Base-by-base conservation (phyloP, 2,888 invertebrate species). In the Mesochorus sp. region DNA sequence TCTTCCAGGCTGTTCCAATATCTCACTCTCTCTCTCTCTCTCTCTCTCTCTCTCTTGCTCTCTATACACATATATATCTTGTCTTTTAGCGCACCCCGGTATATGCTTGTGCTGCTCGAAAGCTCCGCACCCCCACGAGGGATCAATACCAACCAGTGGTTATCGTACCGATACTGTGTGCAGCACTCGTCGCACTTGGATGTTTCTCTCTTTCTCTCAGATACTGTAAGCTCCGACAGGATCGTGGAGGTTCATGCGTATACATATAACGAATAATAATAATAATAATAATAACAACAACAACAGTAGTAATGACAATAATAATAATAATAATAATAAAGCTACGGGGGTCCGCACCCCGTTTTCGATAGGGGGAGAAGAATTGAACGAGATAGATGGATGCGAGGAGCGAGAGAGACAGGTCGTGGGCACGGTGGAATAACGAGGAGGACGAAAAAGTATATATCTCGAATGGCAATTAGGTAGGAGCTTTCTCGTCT, bases 81-180 rank as follows among this genome's bases (percentile, higher is more conserved):
- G 31, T 76, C 68, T 71, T 73, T 77, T 55, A 68, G 67, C 76
- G 47, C 55, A 67, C 47, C 78, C 64, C 51, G 64, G 37, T 59
- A 70, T 66, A 53, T 61, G 72, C 66, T 68, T 67, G 37, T 55
- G 68, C 77, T 74, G 66, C 67, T 70, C 44, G 78, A 78, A 77
- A 75, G 74, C 75, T 73, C 81, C 76, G 82, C 83, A 83, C 85
- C 86, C 85, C 83, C 87, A 82, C 83, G 80, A 87, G 88, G 61
- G 89, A 90, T 90, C 90, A 88, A 90, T 90, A 90, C 88, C 82
- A 86, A 86, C 85, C 87, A 81, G 85, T 85, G 87, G 88, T 90
- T 90, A 89, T 90, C 90, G 88, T 88, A 85, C 87, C 87, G 88
- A 88, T 88, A 88, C 86, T 85, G 82, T n/a, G n/a, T 82, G 79